Base-by-base conservation (phyloP, 2,888 invertebrate genomes). In the Ophion slaviceki region DNA sequence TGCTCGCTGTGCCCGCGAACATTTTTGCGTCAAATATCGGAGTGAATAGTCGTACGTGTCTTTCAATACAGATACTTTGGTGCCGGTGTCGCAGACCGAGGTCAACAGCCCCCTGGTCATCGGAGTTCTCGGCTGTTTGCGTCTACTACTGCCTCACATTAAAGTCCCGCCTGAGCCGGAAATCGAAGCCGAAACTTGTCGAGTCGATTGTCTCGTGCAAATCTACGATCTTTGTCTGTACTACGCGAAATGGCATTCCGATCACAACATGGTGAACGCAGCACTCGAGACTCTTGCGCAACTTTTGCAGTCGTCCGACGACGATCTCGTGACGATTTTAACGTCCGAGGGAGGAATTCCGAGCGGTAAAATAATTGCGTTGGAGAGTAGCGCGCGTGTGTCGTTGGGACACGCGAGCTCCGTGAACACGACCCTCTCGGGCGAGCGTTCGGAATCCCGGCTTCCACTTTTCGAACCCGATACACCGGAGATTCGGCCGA, bases 191-290 rank as follows among this genome's bases (percentile, higher is more conserved):
- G 88, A 88, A 17, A 59, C 77, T 7, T 88, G 90, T 47, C 87
- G 90, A 20, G 84, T 91, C 71, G 91, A 93, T 64, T 92, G 89
- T 74, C 89, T 92, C 20, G 83, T 95, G 87, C 95, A 97, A 96
- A 95, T 97, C 53, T 98, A 97, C 93, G 96, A 97, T 93, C 95
- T 97, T 82, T 97, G 97, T 93, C 94, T 98, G 76, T 95, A 96
- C 91, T 97, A 96, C 94, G 95, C 96, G 0, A 93, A 93, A 81
- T 95, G 95, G 40, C 96, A 96, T 89, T 94, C 95, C 8, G 97
- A 98, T 94, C 98, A 99, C 94, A 98, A 98, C 93, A 96, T 98
- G 82, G 96, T 98, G 89, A 98, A 98, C 92, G 96, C 98, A 1
- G 96, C 98, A 24, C 95, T 99, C 92, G 99, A 99, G 94, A 91